Conservation (phyloP, 1,140 invertebrate genomes). For the Penaeus vannamei region DNA sequence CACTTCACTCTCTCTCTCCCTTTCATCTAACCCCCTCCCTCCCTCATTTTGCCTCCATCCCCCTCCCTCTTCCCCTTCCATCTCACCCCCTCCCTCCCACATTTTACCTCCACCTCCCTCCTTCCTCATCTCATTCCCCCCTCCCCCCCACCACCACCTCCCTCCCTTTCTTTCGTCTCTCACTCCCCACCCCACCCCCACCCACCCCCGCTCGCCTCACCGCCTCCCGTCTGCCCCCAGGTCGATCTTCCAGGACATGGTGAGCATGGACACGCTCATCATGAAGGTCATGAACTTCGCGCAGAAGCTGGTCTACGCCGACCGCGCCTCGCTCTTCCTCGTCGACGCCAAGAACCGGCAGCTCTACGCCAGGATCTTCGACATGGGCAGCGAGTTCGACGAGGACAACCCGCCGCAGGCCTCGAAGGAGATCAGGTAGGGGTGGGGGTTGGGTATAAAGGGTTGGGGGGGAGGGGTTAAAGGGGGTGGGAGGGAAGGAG, state of each 20-base stretch:
- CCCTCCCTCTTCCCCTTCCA: no score
- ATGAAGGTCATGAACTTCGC: conserved; percentile 89
- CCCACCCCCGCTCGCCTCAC: neutral
- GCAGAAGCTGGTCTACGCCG: conserved; percentile 84
- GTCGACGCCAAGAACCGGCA: conserved; percentile 81
- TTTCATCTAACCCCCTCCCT: no score
- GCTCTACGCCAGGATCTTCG: conserved; percentile 87
- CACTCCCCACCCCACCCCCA: no score
- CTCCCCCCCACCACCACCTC: neutral
- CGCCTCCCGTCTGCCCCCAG: conserved; percentile 70
- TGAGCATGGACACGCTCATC: conserved; percentile 85
- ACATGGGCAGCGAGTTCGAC: conserved; percentile 76
- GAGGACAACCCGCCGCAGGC: conserved; percentile 68
- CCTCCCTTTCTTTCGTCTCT: neutral
- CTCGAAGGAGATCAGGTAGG: conserved; percentile 68
- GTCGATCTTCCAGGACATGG: conserved; percentile 86
- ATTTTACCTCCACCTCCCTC: no score
- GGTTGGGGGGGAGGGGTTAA: neutral
- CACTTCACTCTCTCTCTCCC: no score
- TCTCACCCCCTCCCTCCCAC: no score
- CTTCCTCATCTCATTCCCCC: neutral
- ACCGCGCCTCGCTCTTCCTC: conserved; percentile 84
- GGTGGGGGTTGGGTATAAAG: neutral
- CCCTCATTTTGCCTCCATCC: no score
- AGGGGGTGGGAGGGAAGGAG: neutral